These are phyloP conservation scores for Drosophila nr. medialis DNA, from an alignment of 2,888 invertebrate genomes.

Conservation along the genomic window DNA sequence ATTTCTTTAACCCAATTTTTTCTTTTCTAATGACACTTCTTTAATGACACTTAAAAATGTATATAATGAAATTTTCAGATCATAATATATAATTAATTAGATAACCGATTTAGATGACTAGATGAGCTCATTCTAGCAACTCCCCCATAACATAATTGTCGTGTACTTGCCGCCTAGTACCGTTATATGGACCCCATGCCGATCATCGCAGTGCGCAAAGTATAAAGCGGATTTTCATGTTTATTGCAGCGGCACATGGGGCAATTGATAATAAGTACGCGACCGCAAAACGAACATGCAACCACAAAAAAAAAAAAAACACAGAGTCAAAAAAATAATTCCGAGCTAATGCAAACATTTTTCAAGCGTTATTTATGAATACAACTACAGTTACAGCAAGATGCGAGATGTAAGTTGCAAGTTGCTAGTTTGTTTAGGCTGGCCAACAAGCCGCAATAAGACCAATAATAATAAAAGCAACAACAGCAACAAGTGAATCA, in stretches of 20 bases:
- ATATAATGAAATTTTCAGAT: neutral
- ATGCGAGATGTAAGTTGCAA: constrained; percentile 25
- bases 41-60: neutral
- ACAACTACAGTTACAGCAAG: constrained; percentile 57
- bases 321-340: constrained; percentile 12
- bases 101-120: neutral
- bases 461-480: constrained; percentile 42
- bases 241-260: constrained; percentile 58
- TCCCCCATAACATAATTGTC: constrained; percentile 29
- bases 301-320: neutral
- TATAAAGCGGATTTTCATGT: constrained; percentile 72
- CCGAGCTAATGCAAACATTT: constrained; percentile 64
- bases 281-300: constrained; percentile 48
- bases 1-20: neutral
- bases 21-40: neutral
- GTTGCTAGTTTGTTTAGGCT: constrained; percentile 59
- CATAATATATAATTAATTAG: constrained; percentile 1
- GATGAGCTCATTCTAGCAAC: constrained; percentile 17
- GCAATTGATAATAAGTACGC: constrained; percentile 75
- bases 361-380: constrained; percentile 80
- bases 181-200: constrained; percentile 49
- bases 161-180: constrained; percentile 21
- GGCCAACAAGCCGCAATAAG: constrained; percentile 41
- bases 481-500: constrained; percentile 64
- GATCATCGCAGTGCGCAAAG: constrained; percentile 21